These are phyloP conservation scores for Atta texana DNA, from an alignment of 1,140 invertebrate species.

Conservation along the genomic window DNA sequence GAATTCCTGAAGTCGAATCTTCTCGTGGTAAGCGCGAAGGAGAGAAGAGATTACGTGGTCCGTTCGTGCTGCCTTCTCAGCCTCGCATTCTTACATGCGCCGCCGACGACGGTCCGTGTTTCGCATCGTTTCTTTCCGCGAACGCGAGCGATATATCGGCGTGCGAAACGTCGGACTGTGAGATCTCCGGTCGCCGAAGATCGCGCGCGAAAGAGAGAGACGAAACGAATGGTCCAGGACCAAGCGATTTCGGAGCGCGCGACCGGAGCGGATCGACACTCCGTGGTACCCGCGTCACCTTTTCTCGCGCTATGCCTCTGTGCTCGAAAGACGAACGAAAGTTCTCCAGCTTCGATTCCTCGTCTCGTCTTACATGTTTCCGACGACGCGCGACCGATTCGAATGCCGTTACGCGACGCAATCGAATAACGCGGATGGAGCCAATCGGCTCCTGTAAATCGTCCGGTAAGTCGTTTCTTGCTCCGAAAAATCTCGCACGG, in stretches of 20 bases:
- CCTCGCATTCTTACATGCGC: conserved; percentile 67
- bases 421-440: neutral
- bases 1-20: conserved; percentile 37
- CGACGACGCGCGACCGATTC: conserved; percentile 22
- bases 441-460: conserved; percentile 24
- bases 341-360: conserved; percentile 12
- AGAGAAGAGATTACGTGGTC: conserved; percentile 44
- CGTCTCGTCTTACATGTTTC: conserved; percentile 68
- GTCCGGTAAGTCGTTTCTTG: neutral
- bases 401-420: neutral
- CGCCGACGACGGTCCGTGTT: conserved; percentile 61
- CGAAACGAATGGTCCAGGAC: conserved; percentile 43
- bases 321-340: conserved; percentile 21
- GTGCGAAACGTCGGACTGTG: neutral
- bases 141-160: conserved; percentile 42
- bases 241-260: conserved; percentile 50
- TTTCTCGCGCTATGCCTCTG: conserved; percentile 23
- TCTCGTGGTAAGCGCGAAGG: conserved; percentile 27
- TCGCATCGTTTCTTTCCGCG: conserved; percentile 56
- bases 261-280: conserved; percentile 19
- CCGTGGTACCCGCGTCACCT: conserved; percentile 8
- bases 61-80: conserved; percentile 44
- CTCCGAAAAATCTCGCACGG: neutral
- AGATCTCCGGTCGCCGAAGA: conserved; percentile 28
- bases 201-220: conserved; percentile 24